phyloP scores from a whole-genome alignment of 1,140 invertebrate species.

The Thereuonema tuberculata region DNA sequence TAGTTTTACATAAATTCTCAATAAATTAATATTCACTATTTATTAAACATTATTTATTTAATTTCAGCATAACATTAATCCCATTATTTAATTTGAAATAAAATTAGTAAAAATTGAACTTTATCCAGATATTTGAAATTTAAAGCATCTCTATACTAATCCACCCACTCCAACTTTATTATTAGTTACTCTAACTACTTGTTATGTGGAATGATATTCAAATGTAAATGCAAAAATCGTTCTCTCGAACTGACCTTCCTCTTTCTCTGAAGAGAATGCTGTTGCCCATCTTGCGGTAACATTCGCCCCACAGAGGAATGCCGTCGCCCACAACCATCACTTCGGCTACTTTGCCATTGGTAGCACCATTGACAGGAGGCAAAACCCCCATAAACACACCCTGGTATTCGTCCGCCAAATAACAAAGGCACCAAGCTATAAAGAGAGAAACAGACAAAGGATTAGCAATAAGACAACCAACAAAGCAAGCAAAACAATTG shows the following conservation, averaged over 20 bases:
- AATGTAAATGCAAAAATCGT: too few species aligned
- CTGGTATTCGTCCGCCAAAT: slow-evolving; percentile 51
- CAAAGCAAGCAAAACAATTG: neutral
- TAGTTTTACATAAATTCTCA: too few species aligned
- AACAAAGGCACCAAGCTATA: slow-evolving; percentile 36
- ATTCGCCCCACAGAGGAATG: slow-evolving; percentile 52
- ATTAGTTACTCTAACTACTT: too few species aligned
- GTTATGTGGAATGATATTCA: too few species aligned
- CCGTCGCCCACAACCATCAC: slow-evolving; percentile 47
- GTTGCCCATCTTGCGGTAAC: slow-evolving; percentile 43
- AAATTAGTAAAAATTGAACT: too few species aligned
- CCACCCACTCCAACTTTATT: too few species aligned
- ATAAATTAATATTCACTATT: too few species aligned
- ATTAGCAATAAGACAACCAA: neutral
- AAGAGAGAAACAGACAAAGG: slow-evolving; percentile 4
- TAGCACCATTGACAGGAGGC: slow-evolving; percentile 22
- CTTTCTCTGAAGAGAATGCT: slow-evolving; percentile 49
- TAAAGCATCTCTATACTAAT: too few species aligned
- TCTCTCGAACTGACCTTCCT: slow-evolving; percentile 8
- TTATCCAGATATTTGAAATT: too few species aligned
- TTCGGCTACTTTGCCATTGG: slow-evolving; percentile 44
- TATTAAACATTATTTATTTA: too few species aligned
- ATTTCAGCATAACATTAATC: too few species aligned
- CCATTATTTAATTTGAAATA: too few species aligned
- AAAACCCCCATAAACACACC: slow-evolving; percentile 45